Percentiles rank a stretch among this genome's conserved stretches.
Evolutionary conservation across 53 echinoderm and acorn worm species (phyloP).

Genomic region (Glandiceps talaboti): DNA sequence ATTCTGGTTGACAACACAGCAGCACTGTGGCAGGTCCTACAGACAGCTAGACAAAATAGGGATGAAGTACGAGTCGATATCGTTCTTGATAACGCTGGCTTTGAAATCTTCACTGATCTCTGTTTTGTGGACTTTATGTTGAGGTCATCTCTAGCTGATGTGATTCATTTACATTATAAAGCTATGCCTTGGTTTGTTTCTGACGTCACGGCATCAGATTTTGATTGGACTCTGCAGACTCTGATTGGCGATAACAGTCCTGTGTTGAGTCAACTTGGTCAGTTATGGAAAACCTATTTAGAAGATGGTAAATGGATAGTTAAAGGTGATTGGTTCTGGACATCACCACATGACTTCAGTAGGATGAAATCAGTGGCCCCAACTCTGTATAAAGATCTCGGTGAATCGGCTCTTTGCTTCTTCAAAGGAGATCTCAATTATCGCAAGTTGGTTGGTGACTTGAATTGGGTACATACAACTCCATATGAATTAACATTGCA

Average conservation of each 20-base stretch:
- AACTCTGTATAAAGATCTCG: constrained; percentile 55
- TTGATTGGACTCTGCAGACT: constrained; percentile 47
- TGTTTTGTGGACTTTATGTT: constrained; percentile 63
- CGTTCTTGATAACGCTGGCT: constrained; percentile 86
- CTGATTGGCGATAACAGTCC: constrained; percentile 26
- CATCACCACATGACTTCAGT: constrained; percentile 61
- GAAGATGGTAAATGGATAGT: constrained; percentile 35
- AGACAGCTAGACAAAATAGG: constrained; percentile 7
- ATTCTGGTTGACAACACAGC: constrained; percentile 65
- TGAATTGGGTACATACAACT: constrained; percentile 70
- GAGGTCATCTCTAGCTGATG: constrained; percentile 23
- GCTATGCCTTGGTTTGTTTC: constrained; percentile 97
- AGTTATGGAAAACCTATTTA: constrained; percentile 33
- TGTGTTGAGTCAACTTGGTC: constrained; percentile 27
- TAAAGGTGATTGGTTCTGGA: constrained; percentile 70
- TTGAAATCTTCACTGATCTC: constrained; percentile 81
- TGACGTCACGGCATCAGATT: constrained; percentile 61
- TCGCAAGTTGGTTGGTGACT: constrained; percentile 73
- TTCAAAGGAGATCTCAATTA: constrained; percentile 95
- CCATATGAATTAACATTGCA: constrained; percentile 55
- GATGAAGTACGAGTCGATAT: constrained; percentile 50
- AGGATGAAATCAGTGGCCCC: constrained; percentile 53
- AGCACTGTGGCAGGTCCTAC: constrained; percentile 39
- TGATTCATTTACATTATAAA: constrained; percentile 58
- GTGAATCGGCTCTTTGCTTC: constrained; percentile 45